These are phyloP conservation scores for Dendrolimus pini DNA, from an alignment of 2,888 invertebrate genomes.

Conservation along the genomic window DNA sequence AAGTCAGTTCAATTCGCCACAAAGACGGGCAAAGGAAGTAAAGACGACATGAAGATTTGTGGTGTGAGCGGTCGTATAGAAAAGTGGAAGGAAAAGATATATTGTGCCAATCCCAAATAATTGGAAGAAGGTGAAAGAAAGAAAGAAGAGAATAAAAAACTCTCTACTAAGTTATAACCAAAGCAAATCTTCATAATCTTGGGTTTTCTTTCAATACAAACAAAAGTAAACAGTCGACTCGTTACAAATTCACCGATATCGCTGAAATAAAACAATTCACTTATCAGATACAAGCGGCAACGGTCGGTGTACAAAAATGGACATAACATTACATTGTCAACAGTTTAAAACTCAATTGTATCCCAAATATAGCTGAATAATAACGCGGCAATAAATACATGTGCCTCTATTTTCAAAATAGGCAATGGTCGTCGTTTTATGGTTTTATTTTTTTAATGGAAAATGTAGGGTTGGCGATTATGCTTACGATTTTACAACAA, in stretches of 20 bases:
- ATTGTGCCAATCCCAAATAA: no score
- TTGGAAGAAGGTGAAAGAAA: no score
- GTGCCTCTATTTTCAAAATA: constrained; percentile 65
- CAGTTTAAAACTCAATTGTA: constrained; percentile 40
- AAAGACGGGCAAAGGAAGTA: no score
- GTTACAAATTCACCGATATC: constrained; percentile 1
- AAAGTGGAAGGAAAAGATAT: no score
- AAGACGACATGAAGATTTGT: no score
- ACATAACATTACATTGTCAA: constrained; percentile 10
- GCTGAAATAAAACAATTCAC: neutral
- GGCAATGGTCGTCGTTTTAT: constrained; percentile 42
- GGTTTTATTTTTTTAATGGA: constrained; percentile 50
- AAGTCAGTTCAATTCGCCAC: no score
- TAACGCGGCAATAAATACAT: constrained; percentile 56
- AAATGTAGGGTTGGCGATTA: neutral
- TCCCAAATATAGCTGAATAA: constrained; percentile 58
- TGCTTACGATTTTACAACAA: no score
- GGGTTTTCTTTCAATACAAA: neutral
- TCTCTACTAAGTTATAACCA: no score
- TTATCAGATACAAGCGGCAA: constrained; percentile 6
- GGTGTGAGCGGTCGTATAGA: no score
- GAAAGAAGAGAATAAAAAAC: no score
- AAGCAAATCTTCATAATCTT: no score
- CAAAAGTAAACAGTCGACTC: neutral
- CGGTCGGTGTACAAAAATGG: constrained; percentile 7